phyloP scores from a whole-genome alignment of 2,113 vertebrate genomes.

The Natator depressus region DNA sequence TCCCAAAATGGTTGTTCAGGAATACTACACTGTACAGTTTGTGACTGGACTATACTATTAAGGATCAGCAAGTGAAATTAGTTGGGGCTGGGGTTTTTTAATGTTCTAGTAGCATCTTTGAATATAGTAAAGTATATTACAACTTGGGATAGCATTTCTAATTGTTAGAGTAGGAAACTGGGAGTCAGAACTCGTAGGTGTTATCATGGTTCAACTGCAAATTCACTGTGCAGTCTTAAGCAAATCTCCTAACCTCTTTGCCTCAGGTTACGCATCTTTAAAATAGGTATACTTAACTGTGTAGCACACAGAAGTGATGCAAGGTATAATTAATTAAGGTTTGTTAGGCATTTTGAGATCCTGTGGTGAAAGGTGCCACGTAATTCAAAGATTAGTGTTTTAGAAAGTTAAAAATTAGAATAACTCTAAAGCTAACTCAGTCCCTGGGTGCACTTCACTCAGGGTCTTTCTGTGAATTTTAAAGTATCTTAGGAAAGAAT shows the following conservation, averaged over 20 bases:
- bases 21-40: background rate
- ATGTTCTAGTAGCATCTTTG: background rate
- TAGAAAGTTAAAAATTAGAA: conserved; percentile 18
- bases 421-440: background rate
- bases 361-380: background rate
- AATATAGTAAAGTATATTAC: background rate
- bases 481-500: conserved; percentile 10
- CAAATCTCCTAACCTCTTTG: background rate
- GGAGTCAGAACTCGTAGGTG: background rate
- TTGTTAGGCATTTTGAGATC: background rate
- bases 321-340: background rate
- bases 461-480: background rate
- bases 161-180: background rate
- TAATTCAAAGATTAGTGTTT: conserved; percentile 12
- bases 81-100: background rate
- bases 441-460: background rate
- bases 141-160: background rate
- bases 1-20: background rate
- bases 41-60: background rate
- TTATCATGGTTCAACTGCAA: background rate
- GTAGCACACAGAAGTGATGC: background rate
- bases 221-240: background rate
- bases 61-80: background rate
- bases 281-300: background rate
- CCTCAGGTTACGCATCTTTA: conserved; percentile 32